Evolutionary conservation across 1,140 invertebrate species (phyloP), one percentile per base, ranked within the genome.

Genomic region (Cryptotermes secundus): DNA sequence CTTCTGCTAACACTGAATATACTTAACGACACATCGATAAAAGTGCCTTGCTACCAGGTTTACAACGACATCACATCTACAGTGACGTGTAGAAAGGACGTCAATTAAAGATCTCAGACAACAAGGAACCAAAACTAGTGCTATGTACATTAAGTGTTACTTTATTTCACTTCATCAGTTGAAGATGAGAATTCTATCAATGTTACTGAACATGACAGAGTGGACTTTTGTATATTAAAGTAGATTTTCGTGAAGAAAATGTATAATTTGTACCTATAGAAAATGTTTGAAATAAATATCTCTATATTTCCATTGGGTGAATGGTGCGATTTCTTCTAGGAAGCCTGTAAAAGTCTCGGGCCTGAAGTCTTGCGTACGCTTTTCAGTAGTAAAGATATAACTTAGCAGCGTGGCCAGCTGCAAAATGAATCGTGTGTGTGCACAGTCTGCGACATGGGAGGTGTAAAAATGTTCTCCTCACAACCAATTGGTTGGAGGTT

Each of bases 251-350:
- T 72, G 6, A 72, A 26, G 59, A 31, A 72, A 72, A 31, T n/a
- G 59, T n/a, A 72, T n/a, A 72, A 72, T 72, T 72, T 72, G 59
- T 72, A 72, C 59, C 59, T 72, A 72, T n/a, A 72, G n/a, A 72
- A 72, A 72, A 31, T 72, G 59, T 72, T 59, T 72, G 4, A 72
- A 72, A 72, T 72, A 72, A 72, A 72, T 72, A 72, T 6, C 38
- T 38, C 38, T 38, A 38, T 31, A 72, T 31, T 14, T 49, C 3
- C 22, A 72, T 72, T 72, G n/a, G n/a, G 6, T 31, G 3, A 31
- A 3, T 72, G 16, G 45, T 3, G 16, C 3, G 10, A 49, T 49
- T 49, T 49, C 45, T 22, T 49, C 22, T 3, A 22, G 16, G 19
- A 49, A 19, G 16, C 14, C 45, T 19, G 45, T 16, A 19, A 49